These are phyloP conservation scores for Cryptophagus acutangulus DNA, from an alignment of 2,888 invertebrate species.

Conservation along the genomic window DNA sequence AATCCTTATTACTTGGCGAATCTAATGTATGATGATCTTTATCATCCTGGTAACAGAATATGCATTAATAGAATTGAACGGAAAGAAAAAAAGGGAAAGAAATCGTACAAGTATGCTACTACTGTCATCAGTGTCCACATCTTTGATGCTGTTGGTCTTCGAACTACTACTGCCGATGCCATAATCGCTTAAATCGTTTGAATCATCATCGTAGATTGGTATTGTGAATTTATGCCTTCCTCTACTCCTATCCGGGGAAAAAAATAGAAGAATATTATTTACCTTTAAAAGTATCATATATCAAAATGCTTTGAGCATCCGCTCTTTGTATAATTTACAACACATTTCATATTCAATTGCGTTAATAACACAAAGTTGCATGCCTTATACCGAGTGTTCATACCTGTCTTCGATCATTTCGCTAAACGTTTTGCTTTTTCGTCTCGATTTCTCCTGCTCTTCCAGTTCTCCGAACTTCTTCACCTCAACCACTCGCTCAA, in stretches of 20 bases:
- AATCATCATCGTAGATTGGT: conserved; percentile 72
- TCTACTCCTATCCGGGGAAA: conserved; percentile 51
- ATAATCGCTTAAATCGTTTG: conserved; percentile 78
- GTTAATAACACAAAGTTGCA: not conserved
- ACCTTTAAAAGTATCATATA: conserved; percentile 2
- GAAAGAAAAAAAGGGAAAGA: conserved; percentile 1
- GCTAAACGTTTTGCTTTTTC: conserved; percentile 87
- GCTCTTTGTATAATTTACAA: not conserved
- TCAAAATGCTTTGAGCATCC: conserved; percentile 1
- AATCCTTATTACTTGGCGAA: conserved; percentile 36
- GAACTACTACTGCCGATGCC: conserved; percentile 55
- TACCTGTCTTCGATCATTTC: conserved; percentile 90
- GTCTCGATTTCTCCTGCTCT: conserved; percentile 63
- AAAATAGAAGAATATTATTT: too few relatives aligned
- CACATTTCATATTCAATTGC: conserved; percentile 6
- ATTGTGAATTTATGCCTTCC: conserved; percentile 57
- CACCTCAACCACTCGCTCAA: conserved; percentile 84
- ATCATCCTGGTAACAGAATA: conserved; percentile 32
- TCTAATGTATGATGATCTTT: conserved; percentile 36
- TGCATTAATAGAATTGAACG: conserved; percentile 31
- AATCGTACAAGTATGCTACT: conserved; percentile 38
- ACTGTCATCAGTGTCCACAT: conserved; percentile 44
- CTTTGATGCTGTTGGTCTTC: conserved; percentile 42
- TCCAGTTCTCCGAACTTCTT: conserved; percentile 74
- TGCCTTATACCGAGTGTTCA: conserved; percentile 6